Evolutionary conservation across 1,140 invertebrate species (phyloP).

Genomic region (Anthonomus grandis): DNA sequence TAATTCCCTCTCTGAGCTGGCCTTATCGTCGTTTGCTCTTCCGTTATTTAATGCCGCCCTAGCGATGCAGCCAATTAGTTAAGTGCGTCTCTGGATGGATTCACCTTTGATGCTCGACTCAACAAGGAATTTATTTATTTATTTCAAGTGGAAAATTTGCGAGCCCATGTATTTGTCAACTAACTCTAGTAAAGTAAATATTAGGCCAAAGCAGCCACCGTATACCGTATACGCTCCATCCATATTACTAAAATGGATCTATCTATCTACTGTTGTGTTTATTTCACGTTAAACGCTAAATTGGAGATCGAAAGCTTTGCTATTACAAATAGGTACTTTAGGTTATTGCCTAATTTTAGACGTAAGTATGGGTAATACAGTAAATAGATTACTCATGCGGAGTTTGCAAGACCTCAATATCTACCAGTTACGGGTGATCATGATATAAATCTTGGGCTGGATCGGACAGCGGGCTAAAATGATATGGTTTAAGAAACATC

Average conservation of each 20-base stretch:
- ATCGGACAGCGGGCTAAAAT: too few species aligned
- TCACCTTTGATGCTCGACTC: conserved; percentile 30
- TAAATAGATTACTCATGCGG: too few species aligned
- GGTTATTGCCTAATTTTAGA: too few species aligned
- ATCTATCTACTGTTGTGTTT: conserved; percentile 18
- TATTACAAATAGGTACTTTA: too few species aligned
- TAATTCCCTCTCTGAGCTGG: conserved; percentile 13
- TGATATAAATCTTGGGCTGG: too few species aligned
- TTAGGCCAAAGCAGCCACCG: conserved; percentile 34
- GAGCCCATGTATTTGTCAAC: conserved; percentile 43
- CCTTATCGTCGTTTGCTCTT: conserved; percentile 21
- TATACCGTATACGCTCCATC: too few species aligned
- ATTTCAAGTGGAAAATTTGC: conserved; percentile 42
- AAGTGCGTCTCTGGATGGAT: conserved; percentile 26
- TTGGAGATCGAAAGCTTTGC: too few species aligned
- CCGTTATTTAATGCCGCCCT: conserved; percentile 9
- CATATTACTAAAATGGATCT: conserved; percentile 43
- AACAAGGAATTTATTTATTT: conserved; percentile 42
- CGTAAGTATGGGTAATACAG: too few species aligned
- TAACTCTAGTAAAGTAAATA: conserved; percentile 46
- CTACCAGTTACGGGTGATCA: too few species aligned
- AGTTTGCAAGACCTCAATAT: too few species aligned
- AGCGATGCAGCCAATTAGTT: conserved; percentile 22
- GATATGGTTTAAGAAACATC: too few species aligned
- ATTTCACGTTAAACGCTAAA: too few species aligned